Evolutionary conservation across 2,113 vertebrate species (phyloP), one percentile per base, ranked within the genome.

Genomic region (Mirza zaza): DNA sequence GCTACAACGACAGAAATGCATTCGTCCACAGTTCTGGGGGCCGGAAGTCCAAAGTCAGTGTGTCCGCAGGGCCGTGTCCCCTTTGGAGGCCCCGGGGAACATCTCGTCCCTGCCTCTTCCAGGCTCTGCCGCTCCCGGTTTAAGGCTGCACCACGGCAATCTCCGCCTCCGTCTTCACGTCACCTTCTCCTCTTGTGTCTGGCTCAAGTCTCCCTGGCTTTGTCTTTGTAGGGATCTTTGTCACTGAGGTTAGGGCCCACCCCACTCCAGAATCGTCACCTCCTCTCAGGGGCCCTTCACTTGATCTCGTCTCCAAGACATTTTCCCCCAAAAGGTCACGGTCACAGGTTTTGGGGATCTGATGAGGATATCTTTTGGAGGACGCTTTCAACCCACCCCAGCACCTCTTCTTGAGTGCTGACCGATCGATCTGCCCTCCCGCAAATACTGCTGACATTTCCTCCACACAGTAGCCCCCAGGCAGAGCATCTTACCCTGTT

Each of bases 361-460:
- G 57, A 55, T 0, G 0, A 0, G 1, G 48, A 1, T 45, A 2
- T 50, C 27, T 90, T 18, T 3, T 14, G 2, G 17, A n/a, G 29
- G 55, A 1, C 18, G 34, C 34, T 45, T 10, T 39, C 25, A 6
- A 14, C 34, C 34, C 32, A 13, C 32, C 3, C 5, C 17, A 39
- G 17, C 39, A 29, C 27, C 12, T 70, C 63, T 71, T 79, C 77
- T 55, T 57, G 20, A 42, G 50, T 2, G 0, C 5, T 27, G 52
- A 10, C 5, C 29, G 13, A 6, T 6, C n/a, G 8, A 5, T 4
- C 71, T 29, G 55, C 18, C 50, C 27, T 6, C 29, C 57, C 13
- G 27, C 7, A 71, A 18, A 9, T 4, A 13, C 12, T 32, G 3
- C 12, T 15, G 13, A 32, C 21, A 18, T n/a, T 73, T 36, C 3